These are phyloP conservation scores for Eupithecia inturbata DNA, from an alignment of 2,888 invertebrate genomes.

Conservation along the genomic window DNA sequence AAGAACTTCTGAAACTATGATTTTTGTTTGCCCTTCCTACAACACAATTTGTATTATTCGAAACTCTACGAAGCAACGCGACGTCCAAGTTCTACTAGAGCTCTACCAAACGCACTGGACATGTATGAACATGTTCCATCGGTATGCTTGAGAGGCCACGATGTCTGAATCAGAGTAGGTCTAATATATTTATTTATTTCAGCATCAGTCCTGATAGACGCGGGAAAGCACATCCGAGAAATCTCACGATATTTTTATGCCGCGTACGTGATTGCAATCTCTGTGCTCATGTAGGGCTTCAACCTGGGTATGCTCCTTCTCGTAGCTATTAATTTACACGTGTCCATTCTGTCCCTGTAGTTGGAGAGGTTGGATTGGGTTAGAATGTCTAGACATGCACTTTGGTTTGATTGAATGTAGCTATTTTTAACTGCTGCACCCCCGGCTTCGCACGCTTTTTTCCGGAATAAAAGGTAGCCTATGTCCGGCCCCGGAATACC, in stretches of 20 bases:
- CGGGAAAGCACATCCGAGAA: slow-evolving; percentile 34
- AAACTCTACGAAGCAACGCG: background rate
- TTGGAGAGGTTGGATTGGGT: slow-evolving; percentile 3
- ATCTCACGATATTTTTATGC: slow-evolving; percentile 35
- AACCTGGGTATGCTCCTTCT: slow-evolving; percentile 25
- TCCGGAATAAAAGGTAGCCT: too few relatives aligned
- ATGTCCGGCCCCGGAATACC: too few relatives aligned
- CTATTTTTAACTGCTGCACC: background rate
- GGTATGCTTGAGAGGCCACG: background rate
- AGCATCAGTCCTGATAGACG: slow-evolving; percentile 49
- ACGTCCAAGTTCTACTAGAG: background rate
- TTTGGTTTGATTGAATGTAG: slow-evolving; percentile 1
- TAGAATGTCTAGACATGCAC: background rate
- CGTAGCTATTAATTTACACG: slow-evolving; percentile 25
- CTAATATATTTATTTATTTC: slow-evolving; percentile 20
- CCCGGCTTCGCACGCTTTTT: too few relatives aligned
- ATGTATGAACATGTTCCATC: background rate
- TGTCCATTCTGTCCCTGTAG: slow-evolving; percentile 16
- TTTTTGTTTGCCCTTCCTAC: background rate
- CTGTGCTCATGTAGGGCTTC: slow-evolving; percentile 17
- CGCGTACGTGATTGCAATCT: slow-evolving; percentile 35
- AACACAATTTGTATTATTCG: background rate
- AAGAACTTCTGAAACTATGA: background rate
- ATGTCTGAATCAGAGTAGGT: background rate
- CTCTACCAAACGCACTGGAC: background rate